Evolutionary conservation across 1,140 invertebrate species (phyloP), one percentile per base, ranked within the genome.

Genomic region (Apis florea): DNA sequence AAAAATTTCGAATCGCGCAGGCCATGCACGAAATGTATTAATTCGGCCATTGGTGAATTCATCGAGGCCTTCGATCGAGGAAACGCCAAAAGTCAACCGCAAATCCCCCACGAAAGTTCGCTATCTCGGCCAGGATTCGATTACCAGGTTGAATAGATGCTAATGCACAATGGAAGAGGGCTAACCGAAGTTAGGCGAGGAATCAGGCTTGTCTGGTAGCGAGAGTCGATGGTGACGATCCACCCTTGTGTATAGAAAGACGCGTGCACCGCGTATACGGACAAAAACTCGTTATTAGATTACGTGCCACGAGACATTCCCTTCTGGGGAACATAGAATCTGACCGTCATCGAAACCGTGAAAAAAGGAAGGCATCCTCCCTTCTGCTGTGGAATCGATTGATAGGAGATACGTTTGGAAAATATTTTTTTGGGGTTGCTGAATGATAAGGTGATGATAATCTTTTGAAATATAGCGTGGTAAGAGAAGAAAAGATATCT

Each of bases 241-340:
- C 83, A 88, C 86, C 89, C 83, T 63, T 67, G 63, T 70, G 75
- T 77, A 87, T 89, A 85, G 82, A 84, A 88, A 84, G 89, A 89
- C 91, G 91, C 90, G 91, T 92, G 89, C 88, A 83, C 85, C 87
- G 90, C 90, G 15, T 70, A 91, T 88, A 87, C 61, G 86, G 85
- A 92, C 91, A 91, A 93, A 93, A 93, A 92, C 85, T 93, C 89
- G 90, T 93, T 93, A 93, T 93, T 93, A 91, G 93, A 93, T 94
- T 92, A 91, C 88, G 87, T 87, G 85, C 72, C 80, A 61, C 67
- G 71, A 71, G 67, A 77, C 71, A 79, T 76, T 88, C 79, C 78
- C 79, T 67, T 67, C 40, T 56, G 17, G 53, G 53, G 75, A 59
- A 40, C 59, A 66, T 68, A 58, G 54, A 4, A 75, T 70, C 63